Base-by-base conservation (phyloP, 2,888 invertebrate genomes). In the Conus canariensis region DNA sequence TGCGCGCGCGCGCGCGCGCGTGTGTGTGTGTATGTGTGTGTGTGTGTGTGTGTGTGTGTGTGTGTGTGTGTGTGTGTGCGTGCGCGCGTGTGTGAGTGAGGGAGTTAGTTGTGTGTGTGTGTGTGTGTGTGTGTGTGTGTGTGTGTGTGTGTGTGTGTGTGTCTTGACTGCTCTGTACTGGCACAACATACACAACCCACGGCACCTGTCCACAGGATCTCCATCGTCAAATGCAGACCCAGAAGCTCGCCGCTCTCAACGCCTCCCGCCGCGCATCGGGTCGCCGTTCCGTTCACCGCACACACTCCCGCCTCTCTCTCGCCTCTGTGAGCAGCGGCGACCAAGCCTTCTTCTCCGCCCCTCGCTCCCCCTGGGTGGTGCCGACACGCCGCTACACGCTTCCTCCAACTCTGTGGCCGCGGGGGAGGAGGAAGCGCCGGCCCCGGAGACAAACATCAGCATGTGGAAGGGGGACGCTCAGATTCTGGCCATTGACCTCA, bases 401-500 rank as follows among this genome's bases (percentile, higher is more conserved):
- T 16, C 92, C 93, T 6, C 88, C 22, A 91, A 45, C 67, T 92
- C 8, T 91, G 92, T 0, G 91, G 56, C 19, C 8, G 10, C 58
- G 22, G 22, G 58, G 58, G 12, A 9, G 85, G 22, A 22, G 67
- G 67, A 70, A 70, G 60, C 25, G 85, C 22, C 16, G 56, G 16
- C 56, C 91, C 1, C 56, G 91, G 92, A 87, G 91, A 92, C 90
- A 87, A 87, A 14, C 19, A 92, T 92, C 19, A 90, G 92, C 4
- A 92, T 95, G 45, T 95, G 95, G 95, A 93, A 94, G 88, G 94
- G 93, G 0, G 95, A 95, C 87, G 88, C 90, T 25, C 92, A 94
- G 90, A 94, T 94, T 85, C 91, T 94, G 12, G 94, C 93, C 89
- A 94, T 94, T 56, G 95, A 94, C 90, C 92, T 94, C 14, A 93